Evolutionary conservation across 2,113 vertebrate genomes (phyloP), one percentile per base, ranked within the genome.

Genomic region (Conger conger): DNA sequence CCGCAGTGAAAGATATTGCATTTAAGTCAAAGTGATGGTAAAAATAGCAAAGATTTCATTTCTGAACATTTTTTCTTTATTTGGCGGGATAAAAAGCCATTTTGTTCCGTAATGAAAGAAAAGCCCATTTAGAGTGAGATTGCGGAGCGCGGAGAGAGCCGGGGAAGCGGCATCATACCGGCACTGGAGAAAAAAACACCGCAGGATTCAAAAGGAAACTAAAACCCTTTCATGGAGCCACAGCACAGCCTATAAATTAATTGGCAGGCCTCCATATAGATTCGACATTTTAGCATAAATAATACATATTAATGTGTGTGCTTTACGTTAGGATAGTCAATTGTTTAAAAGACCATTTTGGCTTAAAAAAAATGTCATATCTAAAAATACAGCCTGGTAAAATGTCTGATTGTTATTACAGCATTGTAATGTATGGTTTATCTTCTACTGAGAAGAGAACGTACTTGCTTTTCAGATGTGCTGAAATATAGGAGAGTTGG

Each of bases 31-130:
- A 73, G 23, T 33, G 27, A 82, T 20, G 23, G 68, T 82, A 81
- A 77, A 84, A 86, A 86, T 76, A 82, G 80, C 80, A 76, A 50
- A 50, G 33, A 82, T 86, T 86, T 82, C 57, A 54, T 85, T 85
- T 82, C 37, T 60, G 45, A 82, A 86, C 40, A 53, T 76, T 42
- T 82, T 27, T 20, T 42, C 80, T 82, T 76, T 86, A 76, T 82
- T 86, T 54, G 79, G 68, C 40, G 68, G 80, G n/a, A 86, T 42
- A 77, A 82, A 30, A 76, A 82, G 79, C 13, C 63, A 76, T 82
- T 86, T 81, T 80, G 73, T 82, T 86, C 80, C 18, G 30, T 40
- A 82, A 77, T 53, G 79, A 77, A 82, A 76, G 84, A 76, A 80
- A 86, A 77, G 30, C 38, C 79, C 84, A 76, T 82, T 81, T 82